Evolutionary conservation across 2,888 invertebrate species (phyloP).

Genomic region (Palloptera scutellata): DNA sequence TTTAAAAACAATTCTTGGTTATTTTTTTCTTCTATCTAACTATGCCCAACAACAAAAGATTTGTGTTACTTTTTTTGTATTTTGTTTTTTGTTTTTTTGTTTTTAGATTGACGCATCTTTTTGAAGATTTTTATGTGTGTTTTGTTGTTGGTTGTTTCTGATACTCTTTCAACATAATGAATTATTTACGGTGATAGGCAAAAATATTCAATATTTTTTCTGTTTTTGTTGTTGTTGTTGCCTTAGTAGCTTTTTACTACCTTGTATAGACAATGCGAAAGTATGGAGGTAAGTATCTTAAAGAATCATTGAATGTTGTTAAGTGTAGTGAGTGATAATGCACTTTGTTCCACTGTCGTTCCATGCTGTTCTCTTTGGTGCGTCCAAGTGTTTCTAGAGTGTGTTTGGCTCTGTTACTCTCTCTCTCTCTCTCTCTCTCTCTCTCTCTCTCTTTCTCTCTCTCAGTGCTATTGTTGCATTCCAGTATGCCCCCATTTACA

Average conservation of each 20-base stretch:
- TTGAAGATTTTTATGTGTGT: conserved; percentile 12
- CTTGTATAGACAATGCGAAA: too few species aligned
- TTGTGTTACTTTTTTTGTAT: neutral
- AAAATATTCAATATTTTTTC: conserved; percentile 21
- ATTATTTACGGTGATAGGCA: conserved; percentile 37
- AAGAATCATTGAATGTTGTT: neutral
- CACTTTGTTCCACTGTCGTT: conserved; percentile 19
- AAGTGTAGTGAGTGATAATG: conserved; percentile 21
- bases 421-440: neutral
- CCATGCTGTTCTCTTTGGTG: too few species aligned
- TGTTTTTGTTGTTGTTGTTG: conserved; percentile 8
- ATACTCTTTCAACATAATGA: conserved; percentile 25
- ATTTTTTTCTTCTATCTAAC: neutral
- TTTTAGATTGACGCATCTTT: conserved; percentile 14
- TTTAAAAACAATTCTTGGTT: too few species aligned
- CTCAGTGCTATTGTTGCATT: neutral
- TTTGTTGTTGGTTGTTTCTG: neutral
- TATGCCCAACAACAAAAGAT: neutral
- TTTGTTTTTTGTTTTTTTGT: neutral
- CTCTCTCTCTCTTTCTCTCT: neutral
- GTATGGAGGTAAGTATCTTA: too few species aligned
- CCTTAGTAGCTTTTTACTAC: too few species aligned
- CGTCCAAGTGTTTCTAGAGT: too few species aligned
- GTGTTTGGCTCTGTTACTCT: neutral
- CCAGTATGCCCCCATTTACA: too few species aligned